Evolutionary conservation across 2,888 invertebrate species (phyloP).

Genomic region (Portevinia maculata): DNA sequence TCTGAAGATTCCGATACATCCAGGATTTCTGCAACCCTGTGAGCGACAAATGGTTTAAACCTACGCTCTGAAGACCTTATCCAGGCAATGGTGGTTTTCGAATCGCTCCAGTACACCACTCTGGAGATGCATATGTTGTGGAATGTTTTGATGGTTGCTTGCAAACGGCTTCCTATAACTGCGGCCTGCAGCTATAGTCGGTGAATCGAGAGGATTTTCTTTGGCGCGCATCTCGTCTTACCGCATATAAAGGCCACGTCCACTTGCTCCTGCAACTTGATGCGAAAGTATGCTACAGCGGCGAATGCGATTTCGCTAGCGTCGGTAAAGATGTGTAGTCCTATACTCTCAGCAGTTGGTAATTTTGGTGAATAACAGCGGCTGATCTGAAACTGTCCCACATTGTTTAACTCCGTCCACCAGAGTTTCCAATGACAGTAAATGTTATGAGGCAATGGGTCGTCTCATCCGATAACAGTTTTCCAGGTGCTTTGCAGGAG

Average conservation of each 20-base stretch:
- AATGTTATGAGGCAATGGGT: too few species aligned
- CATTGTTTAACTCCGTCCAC: conserved; percentile 13
- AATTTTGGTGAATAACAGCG: conserved; percentile 25
- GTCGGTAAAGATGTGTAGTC: conserved; percentile 64
- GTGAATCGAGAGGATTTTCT: conserved; percentile 2
- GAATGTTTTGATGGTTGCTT: background rate
- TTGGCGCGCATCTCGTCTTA: conserved; percentile 45
- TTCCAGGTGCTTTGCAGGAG: conserved; percentile 33
- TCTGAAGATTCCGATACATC: background rate
- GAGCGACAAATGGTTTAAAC: background rate
- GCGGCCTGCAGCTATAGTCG: conserved; percentile 22
- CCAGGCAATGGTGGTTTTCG: conserved; percentile 1
- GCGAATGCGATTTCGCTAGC: conserved; percentile 73
- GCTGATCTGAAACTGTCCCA: background rate
- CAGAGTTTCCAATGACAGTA: conserved; percentile 30
- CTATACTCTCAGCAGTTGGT: conserved; percentile 3
- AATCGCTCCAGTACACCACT: conserved; percentile 4
- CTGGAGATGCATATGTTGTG: background rate
- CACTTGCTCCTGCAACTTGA: conserved; percentile 24
- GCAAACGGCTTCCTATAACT: conserved; percentile 19
- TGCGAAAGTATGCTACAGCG: conserved; percentile 65
- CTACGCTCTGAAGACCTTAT: background rate
- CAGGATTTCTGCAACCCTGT: background rate
- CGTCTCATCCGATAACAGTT: conserved; percentile 17
- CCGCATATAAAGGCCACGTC: conserved; percentile 55